Base-by-base conservation (phyloP, 2,113 vertebrate genomes). In the Noturus placidus region DNA sequence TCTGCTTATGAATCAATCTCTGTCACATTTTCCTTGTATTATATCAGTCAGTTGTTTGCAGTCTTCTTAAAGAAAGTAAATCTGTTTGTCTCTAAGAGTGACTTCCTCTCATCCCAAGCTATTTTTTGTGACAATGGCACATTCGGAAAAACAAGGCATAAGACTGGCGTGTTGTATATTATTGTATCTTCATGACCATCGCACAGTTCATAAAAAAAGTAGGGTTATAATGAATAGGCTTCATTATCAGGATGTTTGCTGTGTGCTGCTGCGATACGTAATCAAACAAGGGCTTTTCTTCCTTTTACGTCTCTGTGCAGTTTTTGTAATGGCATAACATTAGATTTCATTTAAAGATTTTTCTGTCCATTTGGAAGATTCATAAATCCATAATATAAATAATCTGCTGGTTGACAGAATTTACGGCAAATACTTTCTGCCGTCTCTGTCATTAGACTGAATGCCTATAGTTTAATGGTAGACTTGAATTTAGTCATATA, bases 1-100 rank as follows among this genome's bases (percentile, higher is more conserved):
- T n/a, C 63, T 88, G 38, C 56, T 63, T 74, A 14, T 59, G 20
- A 67, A 42, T 79, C 13, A 10, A 46, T 61, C 4, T 67, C 65
- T 86, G 38, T 69, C 80, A 59, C 6, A 67, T n/a, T 83, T 87
- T 91, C 69, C 46, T 33, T 87, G 85, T 90, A 84, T 89, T 87
- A 89, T 61, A 77, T n/a, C 20, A 33, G 4, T 65, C 42, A 61
- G 56, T 63, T 59, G 13, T 80, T 70, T 27, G 59, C 63, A 57
- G 50, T 70, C 25, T 59, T 76, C 8, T 85, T 76, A 57, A 50
- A 63, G 57, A 61, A 81, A 63, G 1, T 59, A 78, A 46, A 81
- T 33, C n/a, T 33, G 14, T 77, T 1, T 14, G 50, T 57, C n/a
- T 50, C 65, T 65, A 17, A 69, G 22, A 7, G 0, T 52, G 54